Evolutionary conservation across 2,797 vertebrate species (phyloP), one percentile per base, ranked within the genome.

Genomic region (Cryptoprocta ferox): DNA sequence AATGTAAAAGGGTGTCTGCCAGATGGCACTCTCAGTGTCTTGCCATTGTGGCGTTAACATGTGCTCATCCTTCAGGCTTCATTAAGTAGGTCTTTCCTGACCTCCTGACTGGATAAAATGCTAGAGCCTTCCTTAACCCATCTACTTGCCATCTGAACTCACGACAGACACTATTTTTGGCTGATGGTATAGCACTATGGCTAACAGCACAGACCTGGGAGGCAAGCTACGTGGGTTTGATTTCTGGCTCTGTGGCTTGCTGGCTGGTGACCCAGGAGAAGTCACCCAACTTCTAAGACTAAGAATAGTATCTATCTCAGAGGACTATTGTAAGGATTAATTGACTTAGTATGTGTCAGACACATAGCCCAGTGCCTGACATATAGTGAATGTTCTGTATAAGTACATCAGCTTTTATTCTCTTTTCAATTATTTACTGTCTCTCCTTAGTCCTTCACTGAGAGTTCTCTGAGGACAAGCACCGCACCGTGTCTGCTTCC

Each of bases 181-280:
- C 66, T 30, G 0, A 42, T 42, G 45, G 3, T n/a, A 26, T 28
- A 18, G 45, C 21, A 53, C 39, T n/a, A 61, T 28, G 66, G 35
- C 35, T 37, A 63, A 93, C 50, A 68, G n/a, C 78, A 53, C 6
- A 35, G 76, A 68, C 16, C 45, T 19, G 11, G 86, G 24, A 75
- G 56, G 93, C 65, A 93, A 73, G 42, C 48, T 78, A 9, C 12
- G 1, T 75, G 59, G 63, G 39, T 93, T 87, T 89, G 79, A 91
- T 73, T 89, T 81, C 65, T 93, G 45, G 19, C 39, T 95, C 82
- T 68, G 79, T 56, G 37, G 24, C 53, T 95, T 89, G 68, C 50
- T 91, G 21, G 66, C 45, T 68, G 39, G 71, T 66, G 70, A 82
- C 73, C 76, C 68, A 71, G 79, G 81, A 79, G 63, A 94, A 93